Conservation (phyloP, 1,140 invertebrate genomes). For the Coenobita brevimanus region DNA sequence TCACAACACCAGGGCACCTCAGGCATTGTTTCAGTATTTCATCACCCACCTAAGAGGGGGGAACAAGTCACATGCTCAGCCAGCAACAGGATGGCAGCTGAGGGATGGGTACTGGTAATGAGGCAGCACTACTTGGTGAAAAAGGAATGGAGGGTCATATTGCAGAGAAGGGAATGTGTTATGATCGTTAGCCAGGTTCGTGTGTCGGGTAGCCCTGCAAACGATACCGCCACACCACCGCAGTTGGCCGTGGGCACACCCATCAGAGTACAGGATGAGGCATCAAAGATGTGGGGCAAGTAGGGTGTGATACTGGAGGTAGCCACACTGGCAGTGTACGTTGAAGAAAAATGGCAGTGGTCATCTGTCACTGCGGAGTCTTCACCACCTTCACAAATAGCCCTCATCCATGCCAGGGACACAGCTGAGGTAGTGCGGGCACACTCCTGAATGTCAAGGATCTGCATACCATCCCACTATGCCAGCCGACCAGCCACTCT, state of each 20-base stretch:
- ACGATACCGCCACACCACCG: neutral
- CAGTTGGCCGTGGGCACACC: neutral
- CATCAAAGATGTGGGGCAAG: neutral
- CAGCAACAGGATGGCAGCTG: constrained; percentile 4
- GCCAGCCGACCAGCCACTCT: neutral
- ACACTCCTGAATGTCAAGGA: neutral
- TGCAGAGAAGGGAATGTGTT: neutral
- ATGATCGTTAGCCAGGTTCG: neutral
- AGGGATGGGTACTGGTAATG: neutral
- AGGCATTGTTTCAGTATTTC: constrained; percentile 3
- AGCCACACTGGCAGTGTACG: neutral
- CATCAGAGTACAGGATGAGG: neutral
- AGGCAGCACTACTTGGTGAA: neutral
- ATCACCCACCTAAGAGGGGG: neutral
- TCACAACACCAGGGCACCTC: neutral
- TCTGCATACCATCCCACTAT: neutral
- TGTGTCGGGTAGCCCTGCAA: neutral
- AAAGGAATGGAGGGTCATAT: neutral
- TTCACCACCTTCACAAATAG: neutral
- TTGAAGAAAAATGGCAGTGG: constrained; percentile 1
- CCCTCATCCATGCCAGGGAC: neutral
- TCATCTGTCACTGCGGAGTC: neutral
- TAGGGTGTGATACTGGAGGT: constrained; percentile 5
- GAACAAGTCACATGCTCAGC: constrained; percentile 9
- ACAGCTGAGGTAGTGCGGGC: neutral